phyloP scores from a whole-genome alignment of 2,797 vertebrate genomes.

The Potorous gilbertii region DNA sequence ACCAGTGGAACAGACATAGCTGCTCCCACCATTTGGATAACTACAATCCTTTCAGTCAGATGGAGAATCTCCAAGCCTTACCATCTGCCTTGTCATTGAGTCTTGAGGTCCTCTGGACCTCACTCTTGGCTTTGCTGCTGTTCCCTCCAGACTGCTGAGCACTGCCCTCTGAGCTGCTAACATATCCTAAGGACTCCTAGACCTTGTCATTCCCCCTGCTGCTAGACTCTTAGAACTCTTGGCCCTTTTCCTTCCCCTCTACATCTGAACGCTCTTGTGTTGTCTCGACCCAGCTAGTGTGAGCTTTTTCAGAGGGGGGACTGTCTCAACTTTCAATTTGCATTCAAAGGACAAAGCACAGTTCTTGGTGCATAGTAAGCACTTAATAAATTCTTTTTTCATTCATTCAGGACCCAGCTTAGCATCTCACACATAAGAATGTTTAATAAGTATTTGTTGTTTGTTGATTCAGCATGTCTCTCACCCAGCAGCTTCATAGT shows the following conservation, averaged over 20 bases:
- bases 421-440: neutral
- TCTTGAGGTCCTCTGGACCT: neutral
- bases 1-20: neutral
- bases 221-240: neutral
- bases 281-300: neutral
- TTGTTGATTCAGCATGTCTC: neutral
- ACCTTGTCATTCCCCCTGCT: neutral
- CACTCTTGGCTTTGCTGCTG: neutral
- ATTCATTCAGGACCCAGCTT: neutral
- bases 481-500: neutral
- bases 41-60: neutral
- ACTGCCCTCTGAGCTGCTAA: neutral
- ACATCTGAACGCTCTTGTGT: neutral
- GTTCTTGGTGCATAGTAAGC: neutral
- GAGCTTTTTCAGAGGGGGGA: neutral
- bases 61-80: neutral
- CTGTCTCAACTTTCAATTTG: neutral
- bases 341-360: neutral
- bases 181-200: neutral
- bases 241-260: neutral
- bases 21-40: neutral
- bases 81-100: neutral
- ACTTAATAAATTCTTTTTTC: neutral
- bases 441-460: neutral
- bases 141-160: neutral